Evolutionary conservation across 2,888 invertebrate species (phyloP).

Genomic region (Athetis lepigone): DNA sequence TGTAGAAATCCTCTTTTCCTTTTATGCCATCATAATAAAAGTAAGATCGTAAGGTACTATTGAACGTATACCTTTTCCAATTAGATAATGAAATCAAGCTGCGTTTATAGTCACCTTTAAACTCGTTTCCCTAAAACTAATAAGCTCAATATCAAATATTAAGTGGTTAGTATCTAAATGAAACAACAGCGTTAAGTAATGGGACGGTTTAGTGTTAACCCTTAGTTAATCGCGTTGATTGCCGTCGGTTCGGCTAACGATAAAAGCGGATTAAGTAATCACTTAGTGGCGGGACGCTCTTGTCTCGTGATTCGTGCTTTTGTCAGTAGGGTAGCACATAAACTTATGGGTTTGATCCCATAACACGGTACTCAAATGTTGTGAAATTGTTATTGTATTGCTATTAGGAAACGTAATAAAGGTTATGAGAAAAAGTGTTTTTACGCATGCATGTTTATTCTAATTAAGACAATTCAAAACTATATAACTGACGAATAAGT

Average conservation of each 20-base stretch:
- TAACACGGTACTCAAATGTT: constrained; percentile 4
- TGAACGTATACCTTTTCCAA: background rate
- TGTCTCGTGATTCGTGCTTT: constrained; percentile 68
- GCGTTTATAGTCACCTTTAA: background rate
- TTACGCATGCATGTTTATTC: background rate
- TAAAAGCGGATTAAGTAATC: constrained; percentile 83
- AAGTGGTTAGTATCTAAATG: constrained; percentile 64
- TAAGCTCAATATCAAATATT: constrained; percentile 54
- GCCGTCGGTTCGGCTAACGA: constrained; percentile 75
- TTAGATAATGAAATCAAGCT: background rate
- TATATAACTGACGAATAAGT: background rate
- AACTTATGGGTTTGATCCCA: constrained; percentile 42
- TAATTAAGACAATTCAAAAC: too few species aligned
- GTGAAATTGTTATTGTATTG: background rate
- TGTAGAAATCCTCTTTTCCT: background rate
- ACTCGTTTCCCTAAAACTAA: constrained; percentile 10
- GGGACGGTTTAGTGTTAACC: constrained; percentile 79
- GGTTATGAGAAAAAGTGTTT: background rate
- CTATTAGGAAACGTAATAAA: background rate
- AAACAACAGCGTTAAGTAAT: constrained; percentile 69
- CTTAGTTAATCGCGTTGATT: constrained; percentile 87
- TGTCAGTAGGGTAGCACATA: constrained; percentile 50
- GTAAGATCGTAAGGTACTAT: background rate
- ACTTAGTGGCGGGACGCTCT: constrained; percentile 78
- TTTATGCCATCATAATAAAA: background rate